phyloP scores from a whole-genome alignment of 2,113 vertebrate species.

The human (Homo sapiens) region GRCh38 chr18:55709001-55709500 shows the following conservation, averaged over 20 bases:
- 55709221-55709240: neutral
- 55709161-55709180: neutral
- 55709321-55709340: neutral
- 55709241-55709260: neutral
- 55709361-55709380: neutral
- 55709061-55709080: neutral
- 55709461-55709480: neutral
- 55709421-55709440: neutral
- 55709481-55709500: neutral
- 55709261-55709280: neutral
- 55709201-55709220: neutral
- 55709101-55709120: neutral
- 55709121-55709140: neutral
- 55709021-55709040: neutral
- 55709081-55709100: neutral
- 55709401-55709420: neutral
- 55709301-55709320: neutral
- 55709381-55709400: neutral
- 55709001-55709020: neutral
- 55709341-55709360: neutral
- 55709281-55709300: neutral
- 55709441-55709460: neutral
- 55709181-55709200: neutral
- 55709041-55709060: neutral
- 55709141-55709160: neutral